Conservation (phyloP, 2,113 vertebrate species). For the Spea multiplicata region DNA sequence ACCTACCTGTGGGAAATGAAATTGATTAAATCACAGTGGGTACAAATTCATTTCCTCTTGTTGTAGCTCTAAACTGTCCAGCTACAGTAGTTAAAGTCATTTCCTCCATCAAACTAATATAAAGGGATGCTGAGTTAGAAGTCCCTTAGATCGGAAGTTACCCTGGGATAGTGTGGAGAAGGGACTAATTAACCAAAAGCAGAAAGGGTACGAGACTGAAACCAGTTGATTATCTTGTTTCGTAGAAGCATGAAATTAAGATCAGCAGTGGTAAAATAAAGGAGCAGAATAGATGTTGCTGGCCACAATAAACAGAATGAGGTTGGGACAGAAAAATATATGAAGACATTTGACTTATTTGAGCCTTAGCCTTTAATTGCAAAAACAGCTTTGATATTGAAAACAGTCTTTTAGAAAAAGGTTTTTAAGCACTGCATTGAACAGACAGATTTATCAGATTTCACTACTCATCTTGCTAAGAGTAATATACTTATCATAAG, state of each 20-base stretch:
- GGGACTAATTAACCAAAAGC: constrained; percentile 49
- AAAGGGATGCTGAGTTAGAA: constrained; percentile 23
- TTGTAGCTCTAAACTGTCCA: constrained; percentile 49
- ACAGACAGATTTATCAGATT: too few relatives aligned
- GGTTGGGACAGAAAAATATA: constrained; percentile 16
- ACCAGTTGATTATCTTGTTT: constrained; percentile 12
- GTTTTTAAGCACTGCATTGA: too few relatives aligned
- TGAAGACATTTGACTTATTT: constrained; percentile 50
- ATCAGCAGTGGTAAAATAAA: constrained; percentile 31
- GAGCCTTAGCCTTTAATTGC: constrained; percentile 52
- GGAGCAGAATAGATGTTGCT: constrained; percentile 28
- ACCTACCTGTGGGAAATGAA: constrained; percentile 57
- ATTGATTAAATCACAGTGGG: constrained; percentile 47
- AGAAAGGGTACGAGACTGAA: constrained; percentile 44
- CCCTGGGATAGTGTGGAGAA: constrained; percentile 8
- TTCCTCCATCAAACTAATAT: constrained; percentile 54
- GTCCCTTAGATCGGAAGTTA: constrained; percentile 27
- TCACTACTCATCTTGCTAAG: too few relatives aligned
- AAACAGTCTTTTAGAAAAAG: not conserved
- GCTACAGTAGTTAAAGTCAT: constrained; percentile 61
- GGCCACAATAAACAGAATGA: constrained; percentile 56
- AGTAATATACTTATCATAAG: too few relatives aligned
- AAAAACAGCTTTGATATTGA: constrained; percentile 2
- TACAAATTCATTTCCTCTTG: constrained; percentile 62
- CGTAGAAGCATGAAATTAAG: constrained; percentile 52